Conservation (phyloP, 2,113 vertebrate species). For the Pelobates fuscus region DNA sequence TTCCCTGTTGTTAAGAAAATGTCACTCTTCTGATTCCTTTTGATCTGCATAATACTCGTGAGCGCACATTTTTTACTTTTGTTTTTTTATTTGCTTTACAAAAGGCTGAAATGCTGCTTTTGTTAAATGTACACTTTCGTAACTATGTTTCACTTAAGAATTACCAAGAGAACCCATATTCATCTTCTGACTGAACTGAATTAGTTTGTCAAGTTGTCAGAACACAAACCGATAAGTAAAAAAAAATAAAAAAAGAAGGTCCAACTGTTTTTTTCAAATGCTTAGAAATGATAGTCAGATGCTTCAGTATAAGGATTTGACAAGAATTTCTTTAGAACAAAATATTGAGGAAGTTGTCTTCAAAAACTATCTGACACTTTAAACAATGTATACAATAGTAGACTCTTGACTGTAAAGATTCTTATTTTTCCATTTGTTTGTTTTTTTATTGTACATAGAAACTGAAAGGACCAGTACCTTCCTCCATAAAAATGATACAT, state of each 20-base stretch:
- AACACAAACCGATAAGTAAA: slow-evolving; percentile 30
- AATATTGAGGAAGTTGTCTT: background rate
- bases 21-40: background rate
- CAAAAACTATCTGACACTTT: background rate
- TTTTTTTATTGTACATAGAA: no score
- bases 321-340: background rate
- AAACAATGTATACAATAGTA: background rate
- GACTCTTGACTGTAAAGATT: no score
- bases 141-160: slow-evolving; percentile 10
- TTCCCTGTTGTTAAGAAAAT: no score
- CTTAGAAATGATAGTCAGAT: slow-evolving; percentile 13
- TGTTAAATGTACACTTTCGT: background rate
- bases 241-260: slow-evolving; percentile 15
- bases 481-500: no score
- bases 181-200: slow-evolving; percentile 23
- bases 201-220: slow-evolving; percentile 37
- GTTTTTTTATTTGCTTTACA: background rate
- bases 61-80: background rate
- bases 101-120: background rate
- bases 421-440: no score
- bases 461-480: no score
- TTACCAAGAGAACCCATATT: slow-evolving; percentile 18
- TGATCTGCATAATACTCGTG: background rate
- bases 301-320: slow-evolving; percentile 29
- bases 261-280: slow-evolving; percentile 22